phyloP scores from a whole-genome alignment of 2,797 vertebrate genomes.

The Enteromius viviparus region DNA sequence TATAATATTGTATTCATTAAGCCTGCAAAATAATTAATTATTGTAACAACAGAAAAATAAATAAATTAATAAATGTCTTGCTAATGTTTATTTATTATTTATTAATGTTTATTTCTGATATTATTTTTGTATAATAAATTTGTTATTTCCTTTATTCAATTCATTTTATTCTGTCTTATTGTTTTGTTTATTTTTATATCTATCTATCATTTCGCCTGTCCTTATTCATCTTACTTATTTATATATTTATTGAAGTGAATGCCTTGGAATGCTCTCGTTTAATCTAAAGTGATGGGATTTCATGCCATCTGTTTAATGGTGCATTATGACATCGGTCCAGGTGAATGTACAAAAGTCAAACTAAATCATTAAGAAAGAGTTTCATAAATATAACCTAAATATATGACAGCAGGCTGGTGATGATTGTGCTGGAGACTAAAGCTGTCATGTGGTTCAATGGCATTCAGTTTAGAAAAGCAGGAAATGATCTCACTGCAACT shows the following conservation, averaged over 20 bases:
- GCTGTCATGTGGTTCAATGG: constrained; percentile 53
- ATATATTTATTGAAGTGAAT: not conserved
- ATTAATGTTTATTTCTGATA: not conserved
- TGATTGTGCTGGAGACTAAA: not conserved
- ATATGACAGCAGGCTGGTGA: not conserved
- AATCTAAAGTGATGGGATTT: not conserved
- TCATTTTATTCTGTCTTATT: not conserved
- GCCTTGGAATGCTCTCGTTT: not conserved
- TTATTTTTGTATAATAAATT: not conserved
- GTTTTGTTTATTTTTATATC: not conserved
- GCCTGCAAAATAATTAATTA: not conserved
- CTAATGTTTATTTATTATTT: not conserved
- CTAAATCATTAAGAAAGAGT: not conserved
- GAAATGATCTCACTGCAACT: constrained; percentile 65
- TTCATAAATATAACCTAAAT: not conserved
- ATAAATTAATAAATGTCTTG: not conserved
- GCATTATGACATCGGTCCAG: not conserved
- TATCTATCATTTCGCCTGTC: not conserved
- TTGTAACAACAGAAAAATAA: not conserved
- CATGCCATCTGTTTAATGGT: not conserved
- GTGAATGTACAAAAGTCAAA: not conserved
- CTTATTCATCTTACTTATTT: too few relatives aligned
- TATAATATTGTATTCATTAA: not conserved
- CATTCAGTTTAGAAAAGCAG: constrained; percentile 64
- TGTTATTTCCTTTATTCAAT: not conserved